phyloP scores from a whole-genome alignment of 2,797 vertebrate genomes.

The Semotilus atromaculatus region DNA sequence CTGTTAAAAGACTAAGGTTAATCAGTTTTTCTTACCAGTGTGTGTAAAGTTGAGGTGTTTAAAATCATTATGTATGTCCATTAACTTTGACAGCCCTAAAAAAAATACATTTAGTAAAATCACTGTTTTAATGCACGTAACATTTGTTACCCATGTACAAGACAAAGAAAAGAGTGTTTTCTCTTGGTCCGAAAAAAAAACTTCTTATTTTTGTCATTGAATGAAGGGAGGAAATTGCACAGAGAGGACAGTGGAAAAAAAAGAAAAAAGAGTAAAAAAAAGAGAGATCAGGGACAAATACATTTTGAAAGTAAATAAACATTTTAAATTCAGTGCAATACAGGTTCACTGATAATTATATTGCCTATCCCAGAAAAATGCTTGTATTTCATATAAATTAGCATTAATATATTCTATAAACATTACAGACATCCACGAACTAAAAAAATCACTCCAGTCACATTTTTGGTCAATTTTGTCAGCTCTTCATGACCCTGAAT shows the following conservation, averaged over 20 bases:
- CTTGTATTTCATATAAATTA: not conserved
- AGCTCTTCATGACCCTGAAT: constrained; percentile 8
- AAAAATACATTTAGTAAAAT: not conserved
- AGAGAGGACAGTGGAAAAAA: not conserved
- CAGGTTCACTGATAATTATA: no score
- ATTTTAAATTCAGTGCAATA: not conserved
- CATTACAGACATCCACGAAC: not conserved
- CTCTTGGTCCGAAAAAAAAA: not conserved
- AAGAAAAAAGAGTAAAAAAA: not conserved
- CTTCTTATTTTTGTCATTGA: not conserved
- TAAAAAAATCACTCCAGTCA: not conserved
- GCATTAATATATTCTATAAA: not conserved
- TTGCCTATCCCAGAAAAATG: not conserved
- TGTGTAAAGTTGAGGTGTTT: not conserved
- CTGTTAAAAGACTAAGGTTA: no score
- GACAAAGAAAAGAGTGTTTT: not conserved
- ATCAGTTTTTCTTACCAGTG: no score
- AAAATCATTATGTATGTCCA: not conserved
- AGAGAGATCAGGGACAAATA: no score
- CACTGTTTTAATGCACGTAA: not conserved
- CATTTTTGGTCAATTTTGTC: not conserved
- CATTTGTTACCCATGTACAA: not conserved
- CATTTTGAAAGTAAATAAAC: not conserved
- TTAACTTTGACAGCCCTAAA: not conserved
- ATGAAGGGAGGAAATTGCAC: not conserved